These are phyloP conservation scores for Mustelus asterias DNA, from an alignment of 2,113 vertebrate species.

Conservation along the genomic window DNA sequence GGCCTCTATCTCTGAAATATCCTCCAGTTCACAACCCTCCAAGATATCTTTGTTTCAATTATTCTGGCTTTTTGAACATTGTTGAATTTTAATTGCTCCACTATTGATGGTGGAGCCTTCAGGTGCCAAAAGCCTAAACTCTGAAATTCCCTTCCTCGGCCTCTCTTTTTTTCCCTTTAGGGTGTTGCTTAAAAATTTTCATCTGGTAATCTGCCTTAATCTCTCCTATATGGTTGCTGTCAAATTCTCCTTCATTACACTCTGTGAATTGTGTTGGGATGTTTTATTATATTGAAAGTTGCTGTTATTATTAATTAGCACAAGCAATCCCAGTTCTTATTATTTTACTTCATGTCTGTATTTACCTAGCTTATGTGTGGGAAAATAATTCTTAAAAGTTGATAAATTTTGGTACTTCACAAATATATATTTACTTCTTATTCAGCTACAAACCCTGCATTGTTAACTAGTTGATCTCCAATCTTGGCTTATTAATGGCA, in stretches of 20 bases:
- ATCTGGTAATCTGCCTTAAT: neutral
- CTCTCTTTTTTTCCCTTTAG: neutral
- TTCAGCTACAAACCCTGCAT: neutral
- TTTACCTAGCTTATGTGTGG: neutral
- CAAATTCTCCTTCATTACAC: neutral
- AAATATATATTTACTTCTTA: neutral
- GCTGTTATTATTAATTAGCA: neutral
- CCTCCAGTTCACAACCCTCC: neutral
- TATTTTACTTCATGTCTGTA: neutral
- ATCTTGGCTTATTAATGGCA: neutral
- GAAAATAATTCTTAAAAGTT: neutral
- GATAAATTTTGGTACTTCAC: neutral
- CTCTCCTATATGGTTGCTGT: neutral
- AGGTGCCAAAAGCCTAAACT: neutral
- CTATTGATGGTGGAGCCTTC: neutral
- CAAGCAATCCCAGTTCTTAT: neutral
- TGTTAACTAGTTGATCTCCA: neutral
- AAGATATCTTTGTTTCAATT: neutral
- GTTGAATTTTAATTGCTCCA: neutral
- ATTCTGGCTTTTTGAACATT: neutral
- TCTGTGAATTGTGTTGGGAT: neutral
- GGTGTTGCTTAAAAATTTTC: neutral
- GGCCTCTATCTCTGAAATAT: neutral
- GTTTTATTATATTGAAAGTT: neutral
- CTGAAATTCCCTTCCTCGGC: neutral